phyloP scores from a whole-genome alignment of 2,797 vertebrate species.

The Scomberomorus guttatus region DNA sequence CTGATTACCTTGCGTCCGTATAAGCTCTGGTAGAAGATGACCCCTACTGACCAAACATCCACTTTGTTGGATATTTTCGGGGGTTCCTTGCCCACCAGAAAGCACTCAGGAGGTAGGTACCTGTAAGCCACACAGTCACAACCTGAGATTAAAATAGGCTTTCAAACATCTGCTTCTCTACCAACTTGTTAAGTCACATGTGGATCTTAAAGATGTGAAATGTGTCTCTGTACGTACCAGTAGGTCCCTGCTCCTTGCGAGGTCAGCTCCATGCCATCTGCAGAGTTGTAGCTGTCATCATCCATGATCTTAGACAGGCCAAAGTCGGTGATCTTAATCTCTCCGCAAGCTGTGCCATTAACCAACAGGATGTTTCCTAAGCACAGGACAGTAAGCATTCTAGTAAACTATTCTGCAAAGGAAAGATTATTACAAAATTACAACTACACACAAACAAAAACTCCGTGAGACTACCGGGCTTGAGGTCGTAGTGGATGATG shows the following conservation, averaged over 20 bases:
- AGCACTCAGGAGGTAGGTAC: slow-evolving; percentile 98
- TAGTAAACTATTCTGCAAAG: neutral
- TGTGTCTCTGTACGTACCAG: slow-evolving; percentile 83
- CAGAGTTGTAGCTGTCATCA: slow-evolving; percentile 95
- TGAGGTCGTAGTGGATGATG: slow-evolving; percentile 99
- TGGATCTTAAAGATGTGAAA: slow-evolving; percentile 7
- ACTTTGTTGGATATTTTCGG: slow-evolving; percentile 99
- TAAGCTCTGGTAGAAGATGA: slow-evolving; percentile 98
- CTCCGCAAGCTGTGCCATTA: slow-evolving; percentile 96
- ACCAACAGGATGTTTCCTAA: slow-evolving; percentile 97
- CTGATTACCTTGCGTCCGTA: slow-evolving; percentile 94
- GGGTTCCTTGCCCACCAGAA: slow-evolving; percentile 95
- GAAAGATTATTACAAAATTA: neutral
- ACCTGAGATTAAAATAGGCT: neutral
- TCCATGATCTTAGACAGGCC: slow-evolving; percentile 98
- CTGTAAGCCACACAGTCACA: slow-evolving; percentile 73
- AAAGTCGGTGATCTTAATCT: slow-evolving; percentile 98
- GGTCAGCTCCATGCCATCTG: slow-evolving; percentile 96
- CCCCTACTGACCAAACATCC: slow-evolving; percentile 97
- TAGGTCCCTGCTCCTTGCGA: slow-evolving; percentile 97
- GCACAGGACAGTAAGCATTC: neutral
- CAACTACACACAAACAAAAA: neutral
- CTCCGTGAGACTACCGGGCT: slow-evolving; percentile 87
- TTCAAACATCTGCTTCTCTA: neutral
- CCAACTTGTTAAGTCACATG: slow-evolving; percentile 4